phyloP scores from a whole-genome alignment of 2,888 invertebrate species.

The Bombyx huttoni region DNA sequence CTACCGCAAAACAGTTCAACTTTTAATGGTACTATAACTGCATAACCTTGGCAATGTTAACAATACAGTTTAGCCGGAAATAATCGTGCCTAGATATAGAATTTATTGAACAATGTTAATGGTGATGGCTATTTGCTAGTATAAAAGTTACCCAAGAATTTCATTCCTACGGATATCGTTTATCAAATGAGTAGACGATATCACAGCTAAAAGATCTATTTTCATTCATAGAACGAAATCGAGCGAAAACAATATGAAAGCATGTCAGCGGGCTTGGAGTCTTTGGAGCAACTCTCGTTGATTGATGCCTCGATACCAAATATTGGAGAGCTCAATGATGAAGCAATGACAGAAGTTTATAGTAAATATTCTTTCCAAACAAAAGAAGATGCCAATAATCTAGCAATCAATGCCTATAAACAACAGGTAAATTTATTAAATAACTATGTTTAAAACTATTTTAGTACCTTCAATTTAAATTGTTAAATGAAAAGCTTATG shows the following conservation, averaged over 20 bases:
- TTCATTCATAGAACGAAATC: constrained; percentile 29
- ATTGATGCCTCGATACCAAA: constrained; percentile 29
- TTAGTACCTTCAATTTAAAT: too few relatives aligned
- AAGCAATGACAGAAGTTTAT: constrained; percentile 54
- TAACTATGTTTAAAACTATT: too few relatives aligned
- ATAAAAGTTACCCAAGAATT: too few relatives aligned
- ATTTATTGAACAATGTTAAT: too few relatives aligned
- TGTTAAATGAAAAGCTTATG: too few relatives aligned
- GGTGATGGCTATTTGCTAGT: too few relatives aligned
- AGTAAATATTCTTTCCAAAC: constrained; percentile 53
- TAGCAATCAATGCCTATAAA: constrained; percentile 49
- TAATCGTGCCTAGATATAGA: too few relatives aligned
- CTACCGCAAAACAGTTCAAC: neutral
- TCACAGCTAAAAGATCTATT: neutral
- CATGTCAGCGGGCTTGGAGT: constrained; percentile 40
- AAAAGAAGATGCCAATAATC: constrained; percentile 43
- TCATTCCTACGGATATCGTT: neutral
- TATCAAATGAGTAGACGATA: neutral
- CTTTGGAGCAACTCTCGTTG: constrained; percentile 43
- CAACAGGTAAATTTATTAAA: constrained; percentile 22
- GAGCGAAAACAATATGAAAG: constrained; percentile 32
- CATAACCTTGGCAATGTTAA: neutral
- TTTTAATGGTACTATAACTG: neutral
- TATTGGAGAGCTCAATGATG: constrained; percentile 38
- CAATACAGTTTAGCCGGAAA: too few relatives aligned